Percentiles rank a stretch among this genome's conserved stretches.
These are phyloP conservation scores for Uria aalge DNA, from an alignment of 2,113 vertebrate species.

Conservation along the genomic window DNA sequence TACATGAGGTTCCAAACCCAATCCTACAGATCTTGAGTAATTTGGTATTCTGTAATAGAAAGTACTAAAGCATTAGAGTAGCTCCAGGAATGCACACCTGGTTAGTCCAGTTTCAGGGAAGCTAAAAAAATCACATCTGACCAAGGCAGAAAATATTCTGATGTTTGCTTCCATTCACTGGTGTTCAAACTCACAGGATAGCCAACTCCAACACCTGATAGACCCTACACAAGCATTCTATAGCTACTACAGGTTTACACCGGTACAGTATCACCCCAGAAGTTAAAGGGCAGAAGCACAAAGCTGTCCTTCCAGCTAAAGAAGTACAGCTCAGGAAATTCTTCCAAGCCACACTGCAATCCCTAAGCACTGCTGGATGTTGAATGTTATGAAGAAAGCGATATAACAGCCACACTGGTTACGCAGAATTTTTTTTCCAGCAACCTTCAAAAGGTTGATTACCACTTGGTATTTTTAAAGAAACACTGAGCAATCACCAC, in stretches of 20 bases:
- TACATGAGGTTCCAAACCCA: background rate
- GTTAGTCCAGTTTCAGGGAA: background rate
- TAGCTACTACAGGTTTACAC: background rate
- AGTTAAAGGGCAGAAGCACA: background rate
- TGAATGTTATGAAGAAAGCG: background rate
- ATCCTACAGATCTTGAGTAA: background rate
- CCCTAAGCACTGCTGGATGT: background rate
- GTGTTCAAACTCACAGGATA: rapidly evolving
- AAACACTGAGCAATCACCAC: background rate
- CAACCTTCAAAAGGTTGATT: background rate
- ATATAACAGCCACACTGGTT: rapidly evolving
- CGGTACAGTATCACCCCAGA: background rate
- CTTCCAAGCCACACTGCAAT: background rate
- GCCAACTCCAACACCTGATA: background rate
- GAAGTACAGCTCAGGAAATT: background rate
- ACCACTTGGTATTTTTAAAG: background rate
- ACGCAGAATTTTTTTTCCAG: too few relatives aligned
- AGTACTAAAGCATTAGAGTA: background rate
- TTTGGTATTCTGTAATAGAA: background rate
- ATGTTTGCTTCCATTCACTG: background rate
- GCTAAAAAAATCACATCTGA: background rate
- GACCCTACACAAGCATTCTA: background rate
- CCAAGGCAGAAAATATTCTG: background rate
- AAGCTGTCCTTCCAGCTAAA: background rate
- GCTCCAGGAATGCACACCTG: background rate